Conservation (phyloP, 2,888 invertebrate genomes). For the Gymnosoma rotundatum region DNA sequence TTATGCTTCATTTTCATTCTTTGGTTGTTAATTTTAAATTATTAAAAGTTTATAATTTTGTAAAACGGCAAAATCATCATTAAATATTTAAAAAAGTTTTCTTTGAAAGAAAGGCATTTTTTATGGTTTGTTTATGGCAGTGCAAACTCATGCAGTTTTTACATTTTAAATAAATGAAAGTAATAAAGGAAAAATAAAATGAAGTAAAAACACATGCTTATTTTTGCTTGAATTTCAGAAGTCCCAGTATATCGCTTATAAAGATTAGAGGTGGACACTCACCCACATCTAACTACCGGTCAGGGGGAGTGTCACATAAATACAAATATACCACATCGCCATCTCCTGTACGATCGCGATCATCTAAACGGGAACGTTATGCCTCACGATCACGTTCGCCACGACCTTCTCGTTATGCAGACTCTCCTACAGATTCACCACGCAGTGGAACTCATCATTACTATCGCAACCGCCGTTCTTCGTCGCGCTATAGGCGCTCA, state of each 20-base stretch:
- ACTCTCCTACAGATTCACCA: slow-evolving; percentile 75
- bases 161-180: too few species aligned
- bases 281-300: slow-evolving; percentile 75
- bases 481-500: slow-evolving; percentile 73
- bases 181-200: too few species aligned
- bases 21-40: slow-evolving; percentile 13
- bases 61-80: slow-evolving; percentile 32
- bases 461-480: slow-evolving; percentile 73
- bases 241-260: slow-evolving; percentile 78
- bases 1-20: neutral
- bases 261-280: slow-evolving; percentile 78
- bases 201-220: too few species aligned
- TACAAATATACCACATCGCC: slow-evolving; percentile 77
- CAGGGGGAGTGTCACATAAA: slow-evolving; percentile 74
- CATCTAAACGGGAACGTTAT: slow-evolving; percentile 81
- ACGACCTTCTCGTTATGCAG: slow-evolving; percentile 75
- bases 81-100: slow-evolving; percentile 19
- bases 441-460: slow-evolving; percentile 72
- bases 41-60: slow-evolving; percentile 27
- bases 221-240: slow-evolving; percentile 71
- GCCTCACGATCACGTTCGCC: slow-evolving; percentile 79
- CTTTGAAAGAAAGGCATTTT: neutral
- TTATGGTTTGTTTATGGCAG: neutral
- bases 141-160: too few species aligned
- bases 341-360: slow-evolving; percentile 82